phyloP scores from a whole-genome alignment of 2,113 vertebrate genomes.

The Rhinolophus ferrumequinum region DNA sequence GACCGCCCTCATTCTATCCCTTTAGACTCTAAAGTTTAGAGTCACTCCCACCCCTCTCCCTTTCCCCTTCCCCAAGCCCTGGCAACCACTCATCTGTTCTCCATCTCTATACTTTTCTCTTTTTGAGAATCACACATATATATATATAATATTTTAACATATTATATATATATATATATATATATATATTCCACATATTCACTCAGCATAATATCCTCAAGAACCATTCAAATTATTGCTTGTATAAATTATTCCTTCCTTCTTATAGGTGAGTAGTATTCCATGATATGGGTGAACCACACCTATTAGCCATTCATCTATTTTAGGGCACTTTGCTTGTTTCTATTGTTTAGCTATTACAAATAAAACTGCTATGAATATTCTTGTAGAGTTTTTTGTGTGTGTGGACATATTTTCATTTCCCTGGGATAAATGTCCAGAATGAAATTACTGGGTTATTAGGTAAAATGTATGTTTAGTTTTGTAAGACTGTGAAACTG shows the following conservation, averaged over 20 bases:
- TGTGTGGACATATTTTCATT: neutral
- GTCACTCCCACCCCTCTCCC: too few species aligned
- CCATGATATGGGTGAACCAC: neutral
- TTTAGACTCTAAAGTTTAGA: too few species aligned
- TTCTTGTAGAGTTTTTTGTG: neutral
- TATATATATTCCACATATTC: neutral
- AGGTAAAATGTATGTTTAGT: neutral
- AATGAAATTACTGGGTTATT: neutral
- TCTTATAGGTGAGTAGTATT: neutral
- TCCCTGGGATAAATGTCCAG: neutral
- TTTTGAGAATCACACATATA: neutral
- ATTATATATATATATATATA: accelerated
- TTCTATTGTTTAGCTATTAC: neutral
- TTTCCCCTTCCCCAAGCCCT: neutral
- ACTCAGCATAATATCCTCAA: neutral
- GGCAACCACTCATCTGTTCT: neutral
- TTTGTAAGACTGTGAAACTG: neutral
- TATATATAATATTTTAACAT: too few species aligned
- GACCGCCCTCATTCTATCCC: too few species aligned
- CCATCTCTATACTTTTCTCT: neutral
- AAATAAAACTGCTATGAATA: neutral
- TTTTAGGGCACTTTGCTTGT: neutral
- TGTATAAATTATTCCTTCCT: neutral
- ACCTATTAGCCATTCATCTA: neutral
- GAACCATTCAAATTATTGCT: too few species aligned